Percentiles rank a stretch among this genome's conserved stretches.
Conservation (phyloP, 2,797 vertebrate species). For the Merluccius polli region DNA sequence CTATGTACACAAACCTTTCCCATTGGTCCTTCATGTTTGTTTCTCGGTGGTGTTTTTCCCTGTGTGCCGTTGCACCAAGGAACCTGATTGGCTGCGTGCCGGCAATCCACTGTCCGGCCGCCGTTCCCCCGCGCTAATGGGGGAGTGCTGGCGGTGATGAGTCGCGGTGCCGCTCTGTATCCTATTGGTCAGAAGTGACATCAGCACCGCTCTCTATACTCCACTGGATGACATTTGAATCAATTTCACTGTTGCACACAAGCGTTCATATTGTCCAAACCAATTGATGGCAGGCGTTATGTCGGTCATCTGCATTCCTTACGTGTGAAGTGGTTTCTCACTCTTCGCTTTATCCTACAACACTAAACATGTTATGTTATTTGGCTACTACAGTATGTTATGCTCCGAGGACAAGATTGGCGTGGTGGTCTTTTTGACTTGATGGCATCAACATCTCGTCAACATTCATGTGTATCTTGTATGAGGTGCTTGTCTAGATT, state of each 20-base stretch:
- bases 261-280: not conserved
- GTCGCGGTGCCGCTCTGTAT: not conserved
- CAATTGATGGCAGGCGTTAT: not conserved
- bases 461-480: not conserved
- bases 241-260: not conserved
- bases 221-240: not conserved
- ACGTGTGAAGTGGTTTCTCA: not conserved
- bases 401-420: not conserved
- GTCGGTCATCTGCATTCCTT: not conserved
- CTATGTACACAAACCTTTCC: too few relatives aligned
- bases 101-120: too few relatives aligned
- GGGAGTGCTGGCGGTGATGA: not conserved
- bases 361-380: not conserved
- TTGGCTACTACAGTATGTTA: too few relatives aligned
- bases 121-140: not conserved
- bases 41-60: not conserved
- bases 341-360: not conserved
- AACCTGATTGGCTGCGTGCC: not conserved
- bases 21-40: not conserved
- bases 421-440: not conserved
- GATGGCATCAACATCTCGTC: not conserved
- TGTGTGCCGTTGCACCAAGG: too few relatives aligned
- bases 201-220: not conserved
- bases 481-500: too few relatives aligned
- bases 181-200: not conserved